Conservation (phyloP, 2,113 vertebrate species). For the Butorides virescens region DNA sequence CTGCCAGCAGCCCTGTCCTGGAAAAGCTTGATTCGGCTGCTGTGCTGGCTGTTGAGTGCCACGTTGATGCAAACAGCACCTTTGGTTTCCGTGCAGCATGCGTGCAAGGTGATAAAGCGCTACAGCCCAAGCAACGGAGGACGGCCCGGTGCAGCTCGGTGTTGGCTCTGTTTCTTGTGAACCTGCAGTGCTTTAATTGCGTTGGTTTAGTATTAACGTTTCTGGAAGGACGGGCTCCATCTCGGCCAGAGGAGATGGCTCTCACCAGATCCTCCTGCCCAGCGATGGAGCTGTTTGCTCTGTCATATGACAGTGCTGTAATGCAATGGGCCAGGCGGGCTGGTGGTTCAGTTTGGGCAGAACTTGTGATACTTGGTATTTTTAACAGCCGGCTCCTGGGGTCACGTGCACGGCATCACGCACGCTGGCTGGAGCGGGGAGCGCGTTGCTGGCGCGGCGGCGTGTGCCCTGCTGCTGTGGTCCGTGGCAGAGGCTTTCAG, state of each 20-base stretch:
- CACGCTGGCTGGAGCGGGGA: neutral
- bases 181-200: neutral
- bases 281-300: rapidly evolving
- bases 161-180: neutral
- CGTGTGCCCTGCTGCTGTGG: rapidly evolving
- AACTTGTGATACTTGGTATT: constrained; percentile 10
- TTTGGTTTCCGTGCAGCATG: neutral
- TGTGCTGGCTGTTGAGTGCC: neutral
- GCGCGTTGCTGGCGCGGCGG: rapidly evolving
- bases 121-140: rapidly evolving
- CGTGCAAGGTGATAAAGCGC: neutral
- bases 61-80: neutral
- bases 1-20: neutral
- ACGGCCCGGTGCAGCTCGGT: neutral
- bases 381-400: neutral
- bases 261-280: neutral
- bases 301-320: neutral
- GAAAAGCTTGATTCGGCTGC: neutral
- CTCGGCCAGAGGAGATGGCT: neutral
- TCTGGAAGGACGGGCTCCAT: neutral
- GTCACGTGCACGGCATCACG: neutral
- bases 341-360: neutral
- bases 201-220: rapidly evolving
- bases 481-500: neutral
- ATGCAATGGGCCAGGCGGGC: neutral